These are phyloP conservation scores for Siphonodentalium dalli DNA, from an alignment of 2,888 invertebrate species.

Conservation along the genomic window DNA sequence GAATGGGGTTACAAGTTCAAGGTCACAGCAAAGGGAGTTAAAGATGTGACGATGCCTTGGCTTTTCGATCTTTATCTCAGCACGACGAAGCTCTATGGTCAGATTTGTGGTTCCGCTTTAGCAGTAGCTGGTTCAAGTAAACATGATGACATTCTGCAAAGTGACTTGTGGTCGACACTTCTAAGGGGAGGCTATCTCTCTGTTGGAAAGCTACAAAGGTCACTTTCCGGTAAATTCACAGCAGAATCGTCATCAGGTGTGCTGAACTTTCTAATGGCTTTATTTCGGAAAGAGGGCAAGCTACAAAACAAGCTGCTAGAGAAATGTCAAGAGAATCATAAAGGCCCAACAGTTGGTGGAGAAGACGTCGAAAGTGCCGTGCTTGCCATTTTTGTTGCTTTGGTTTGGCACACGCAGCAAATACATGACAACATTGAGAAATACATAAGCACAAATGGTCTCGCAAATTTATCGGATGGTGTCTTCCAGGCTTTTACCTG, in stretches of 20 bases:
- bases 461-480: conserved; percentile 43
- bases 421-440: conserved; percentile 59
- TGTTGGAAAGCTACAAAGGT: conserved; percentile 56
- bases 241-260: conserved; percentile 37
- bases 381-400: conserved; percentile 54
- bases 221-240: conserved; percentile 57
- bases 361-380: conserved; percentile 50
- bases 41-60: conserved; percentile 59
- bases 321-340: conserved; percentile 37
- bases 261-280: conserved; percentile 35
- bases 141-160: conserved; percentile 56
- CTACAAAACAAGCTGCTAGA: conserved; percentile 15
- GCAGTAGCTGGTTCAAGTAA: no score
- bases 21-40: conserved; percentile 60
- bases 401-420: conserved; percentile 63
- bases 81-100: conserved; percentile 54
- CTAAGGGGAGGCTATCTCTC: conserved; percentile 62
- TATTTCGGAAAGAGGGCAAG: conserved; percentile 34
- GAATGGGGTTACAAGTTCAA: conserved; percentile 65
- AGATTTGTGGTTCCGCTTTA: conserved; percentile 57
- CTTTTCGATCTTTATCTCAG: conserved; percentile 60
- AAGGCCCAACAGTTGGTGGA: conserved; percentile 45
- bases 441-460: conserved; percentile 41
- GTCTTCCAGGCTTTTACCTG: conserved; percentile 51
- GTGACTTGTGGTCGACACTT: conserved; percentile 62